These are phyloP conservation scores for Parazoanthus darwini DNA, from an alignment of 92 coral and sea anemone species.

Conservation along the genomic window DNA sequence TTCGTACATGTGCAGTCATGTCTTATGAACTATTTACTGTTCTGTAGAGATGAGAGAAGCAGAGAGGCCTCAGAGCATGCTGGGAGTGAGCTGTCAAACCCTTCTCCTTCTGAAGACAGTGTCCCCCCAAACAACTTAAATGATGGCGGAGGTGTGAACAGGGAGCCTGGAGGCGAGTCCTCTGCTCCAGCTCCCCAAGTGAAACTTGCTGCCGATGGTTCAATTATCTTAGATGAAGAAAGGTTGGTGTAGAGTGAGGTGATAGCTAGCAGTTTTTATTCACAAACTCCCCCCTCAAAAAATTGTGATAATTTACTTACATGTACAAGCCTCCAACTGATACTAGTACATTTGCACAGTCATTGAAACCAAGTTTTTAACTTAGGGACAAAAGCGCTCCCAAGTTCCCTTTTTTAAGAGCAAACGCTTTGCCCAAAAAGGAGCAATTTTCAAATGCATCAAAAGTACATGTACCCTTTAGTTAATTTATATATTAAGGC, in stretches of 20 bases:
- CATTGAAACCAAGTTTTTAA: no score
- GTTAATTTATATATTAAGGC: no score
- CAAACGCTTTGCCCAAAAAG: no score
- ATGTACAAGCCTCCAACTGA: no score
- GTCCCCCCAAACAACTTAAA: neutral
- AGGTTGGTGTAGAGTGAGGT: conserved; percentile 56
- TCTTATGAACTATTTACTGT: neutral
- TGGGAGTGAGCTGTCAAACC: neutral
- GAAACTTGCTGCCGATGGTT: conserved; percentile 89
- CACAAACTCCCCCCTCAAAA: no score
- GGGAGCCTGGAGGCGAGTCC: conserved; percentile 31
- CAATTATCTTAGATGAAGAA: conserved; percentile 92
- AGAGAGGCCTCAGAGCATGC: neutral
- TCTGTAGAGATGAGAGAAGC: neutral
- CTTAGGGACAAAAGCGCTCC: no score
- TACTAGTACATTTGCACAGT: no score
- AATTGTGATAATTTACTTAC: no score
- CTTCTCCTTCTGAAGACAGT: conserved; percentile 17
- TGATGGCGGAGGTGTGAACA: conserved; percentile 28
- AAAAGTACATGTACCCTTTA: no score
- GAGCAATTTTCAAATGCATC: no score
- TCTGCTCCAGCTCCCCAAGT: conserved; percentile 87
- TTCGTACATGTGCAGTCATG: no score
- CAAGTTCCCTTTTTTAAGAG: no score
- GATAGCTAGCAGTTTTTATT: neutral